Evolutionary conservation across 2,888 invertebrate genomes (phyloP), one percentile per base, ranked within the genome.

Genomic region (Ephialtes manifestator): DNA sequence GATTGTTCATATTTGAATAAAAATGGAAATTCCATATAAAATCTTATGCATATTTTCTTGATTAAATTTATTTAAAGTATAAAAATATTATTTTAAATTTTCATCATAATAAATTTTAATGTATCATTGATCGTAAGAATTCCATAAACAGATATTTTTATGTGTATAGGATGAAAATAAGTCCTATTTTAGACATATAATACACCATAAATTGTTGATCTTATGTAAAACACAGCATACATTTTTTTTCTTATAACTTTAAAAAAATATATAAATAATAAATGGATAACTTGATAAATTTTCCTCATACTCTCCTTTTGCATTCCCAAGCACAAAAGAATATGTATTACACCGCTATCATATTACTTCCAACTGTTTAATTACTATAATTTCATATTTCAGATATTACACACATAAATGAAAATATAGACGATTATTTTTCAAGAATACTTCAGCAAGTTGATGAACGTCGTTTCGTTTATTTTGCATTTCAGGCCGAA

Each of bases 401-500:
- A 53, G 8, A 7, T 20, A 53, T 53, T 20, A 8, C 18, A 31
- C 3, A 24, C 51, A 51, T 5, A 18, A 51, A 51, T 8, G 5
- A 18, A 51, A 18, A 48, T 11, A 48, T 8, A 4, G 1, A 51
- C 18, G 18, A 18, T 7, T 51, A 18, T 51, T 48, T 1, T 15
- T 48, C 13, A 51, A 18, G 24, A 55, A 55, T 20, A 55, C 24
- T 24, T 24, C 2, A 8, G 24, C 13, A 48, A n/a, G 10, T 48
- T 63, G 15, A 48, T 71, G 11, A 81, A 70, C 53, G 15, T 15
- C 43, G 7, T 24, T 51, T 15, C 2, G 20, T 81, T 63, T 53
- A 5, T 18, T 80, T 60, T 15, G 10, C 58, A 28, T 84, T 85
- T 31, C 81, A 85, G 85, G 65, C 31, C 48, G 31, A 31, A 39